Evolutionary conservation across 2,797 vertebrate species (phyloP).

Genomic region (Peromyscus melanophrys): DNA sequence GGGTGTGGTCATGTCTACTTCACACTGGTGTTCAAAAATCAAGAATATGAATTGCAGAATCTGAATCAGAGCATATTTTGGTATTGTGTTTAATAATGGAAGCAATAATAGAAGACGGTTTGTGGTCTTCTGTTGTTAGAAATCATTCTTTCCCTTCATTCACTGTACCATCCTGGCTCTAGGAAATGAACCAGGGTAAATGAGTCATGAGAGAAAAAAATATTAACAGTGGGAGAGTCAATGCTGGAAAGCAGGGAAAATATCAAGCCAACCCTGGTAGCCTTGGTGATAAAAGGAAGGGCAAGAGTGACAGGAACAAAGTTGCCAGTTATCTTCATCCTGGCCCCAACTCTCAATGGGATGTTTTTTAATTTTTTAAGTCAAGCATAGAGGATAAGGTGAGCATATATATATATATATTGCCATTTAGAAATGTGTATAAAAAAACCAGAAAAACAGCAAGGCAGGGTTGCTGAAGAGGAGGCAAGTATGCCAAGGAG

Average conservation of each 20-base stretch:
- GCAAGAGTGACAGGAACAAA: background rate
- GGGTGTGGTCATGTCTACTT: background rate
- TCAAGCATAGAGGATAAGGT: background rate
- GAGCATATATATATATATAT: background rate
- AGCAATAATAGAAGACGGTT: background rate
- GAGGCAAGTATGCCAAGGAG: background rate
- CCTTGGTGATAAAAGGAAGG: background rate
- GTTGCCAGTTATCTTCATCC: background rate
- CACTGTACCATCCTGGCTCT: rapidly evolving
- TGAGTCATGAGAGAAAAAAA: background rate
- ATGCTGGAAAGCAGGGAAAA: background rate
- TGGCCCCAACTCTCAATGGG: background rate
- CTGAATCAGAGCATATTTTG: background rate
- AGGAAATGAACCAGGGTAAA: background rate
- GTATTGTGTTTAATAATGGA: background rate
- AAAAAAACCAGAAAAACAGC: background rate
- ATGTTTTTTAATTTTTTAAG: too few relatives aligned
- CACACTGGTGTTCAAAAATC: background rate
- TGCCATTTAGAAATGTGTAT: background rate
- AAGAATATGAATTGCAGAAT: background rate
- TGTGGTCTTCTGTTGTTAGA: background rate
- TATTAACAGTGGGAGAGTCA: background rate
- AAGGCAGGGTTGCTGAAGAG: background rate
- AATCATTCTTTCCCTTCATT: background rate
- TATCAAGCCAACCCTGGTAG: background rate